Conservation (phyloP, 2,113 vertebrate species). For the Macrotus californicus region DNA sequence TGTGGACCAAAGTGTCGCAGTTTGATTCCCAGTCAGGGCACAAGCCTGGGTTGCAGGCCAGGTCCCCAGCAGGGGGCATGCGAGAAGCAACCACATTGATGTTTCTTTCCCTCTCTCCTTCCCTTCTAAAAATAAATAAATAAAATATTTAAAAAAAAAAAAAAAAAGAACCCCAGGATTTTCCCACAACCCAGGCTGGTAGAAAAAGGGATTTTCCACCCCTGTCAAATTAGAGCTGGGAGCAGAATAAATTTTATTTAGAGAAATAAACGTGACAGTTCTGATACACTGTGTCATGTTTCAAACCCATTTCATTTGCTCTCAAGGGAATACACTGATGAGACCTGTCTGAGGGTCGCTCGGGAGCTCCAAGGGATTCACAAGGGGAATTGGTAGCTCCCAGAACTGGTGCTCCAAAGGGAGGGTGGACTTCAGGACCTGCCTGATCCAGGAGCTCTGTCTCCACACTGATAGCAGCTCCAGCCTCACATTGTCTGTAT, state of each 20-base stretch:
- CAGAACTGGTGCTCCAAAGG: neutral
- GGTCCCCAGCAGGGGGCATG: no score
- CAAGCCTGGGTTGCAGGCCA: no score
- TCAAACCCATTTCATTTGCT: neutral
- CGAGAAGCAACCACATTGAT: no score
- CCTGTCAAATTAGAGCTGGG: neutral
- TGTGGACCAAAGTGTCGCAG: no score
- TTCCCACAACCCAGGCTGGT: neutral
- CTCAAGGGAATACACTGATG: neutral
- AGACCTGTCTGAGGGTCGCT: neutral
- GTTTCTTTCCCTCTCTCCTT: no score
- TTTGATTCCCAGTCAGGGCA: no score
- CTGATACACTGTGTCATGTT: neutral
- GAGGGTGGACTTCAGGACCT: neutral
- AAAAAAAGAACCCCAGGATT: neutral
- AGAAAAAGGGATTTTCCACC: neutral
- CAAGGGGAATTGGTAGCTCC: neutral
- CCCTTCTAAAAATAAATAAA: no score
- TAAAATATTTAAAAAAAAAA: no score
- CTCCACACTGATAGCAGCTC: neutral
- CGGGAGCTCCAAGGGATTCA: neutral
- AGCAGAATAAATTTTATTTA: neutral
- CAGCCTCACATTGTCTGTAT: neutral
- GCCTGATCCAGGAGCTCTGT: neutral
- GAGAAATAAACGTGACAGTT: neutral